Evolutionary conservation across 2,888 invertebrate genomes (phyloP), one percentile per base, ranked within the genome.

Genomic region (Philopedon plagiatum): DNA sequence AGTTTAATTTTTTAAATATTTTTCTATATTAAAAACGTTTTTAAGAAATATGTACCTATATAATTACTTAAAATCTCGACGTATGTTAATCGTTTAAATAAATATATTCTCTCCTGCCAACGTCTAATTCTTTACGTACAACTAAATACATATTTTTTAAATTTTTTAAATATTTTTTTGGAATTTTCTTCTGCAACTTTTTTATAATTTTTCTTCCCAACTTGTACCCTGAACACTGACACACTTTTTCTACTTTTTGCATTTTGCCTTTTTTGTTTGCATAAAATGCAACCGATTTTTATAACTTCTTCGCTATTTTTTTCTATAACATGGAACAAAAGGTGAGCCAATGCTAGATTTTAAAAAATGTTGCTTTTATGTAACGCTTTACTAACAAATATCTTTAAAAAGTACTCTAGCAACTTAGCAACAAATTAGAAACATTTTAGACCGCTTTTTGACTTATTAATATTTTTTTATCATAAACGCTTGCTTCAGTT

Each of bases 311-410:
- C 29, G 68, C 44, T 21, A 13, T 70, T 61, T 61, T 46, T 49
- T 58, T 68, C 15, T 63, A 54, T 29, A 13, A 62, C 60, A 13
- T 63, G 41, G 62, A 46, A 54, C n/a, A 15, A 37, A 39, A 66
- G 61, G 66, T 71, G 66, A 65, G 65, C 62, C 19, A 66, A 32
- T 26, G 56, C 56, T 41, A 65, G 39, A 51, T 39, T 29, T 54
- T 15, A 15, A 54, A 18, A n/a, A 9, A 46, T 9, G 26, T 44
- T 8, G 39, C 61, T 61, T 23, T 7, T 18, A 21, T 62, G 18
- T 29, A 46, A 15, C 34, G 60, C 54, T 67, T 58, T 29, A 15
- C 29, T 39, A 5, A 26, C 3, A 5, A 26, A 3, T 8, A 49
- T 18, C 18, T 49, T 49, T 15, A 9, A 21, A n/a, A n/a, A n/a